A percentile compares a stretch with the other conserved stretches of the same genome.
phyloP scores from a whole-genome alignment of 2,797 vertebrate species.

The Sebastes itinus region DNA sequence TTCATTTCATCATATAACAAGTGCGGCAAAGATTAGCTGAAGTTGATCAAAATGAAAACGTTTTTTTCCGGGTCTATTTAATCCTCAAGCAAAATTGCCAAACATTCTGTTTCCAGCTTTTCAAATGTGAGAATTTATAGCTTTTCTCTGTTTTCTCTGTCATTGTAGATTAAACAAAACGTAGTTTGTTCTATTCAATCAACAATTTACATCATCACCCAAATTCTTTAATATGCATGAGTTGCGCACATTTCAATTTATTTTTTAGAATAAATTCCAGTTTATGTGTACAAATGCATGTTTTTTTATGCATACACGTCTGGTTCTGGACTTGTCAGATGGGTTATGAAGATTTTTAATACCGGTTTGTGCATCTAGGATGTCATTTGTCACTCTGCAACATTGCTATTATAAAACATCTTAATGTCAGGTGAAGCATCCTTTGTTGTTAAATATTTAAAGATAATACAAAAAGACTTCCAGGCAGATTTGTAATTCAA shows the following conservation, averaged over 20 bases:
- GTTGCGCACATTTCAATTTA: neutral
- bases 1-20: too few relatives aligned
- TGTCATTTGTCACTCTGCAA: neutral
- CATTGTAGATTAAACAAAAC: neutral
- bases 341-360: neutral
- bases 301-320: neutral
- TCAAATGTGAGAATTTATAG: neutral
- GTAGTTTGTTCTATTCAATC: neutral
- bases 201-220: neutral
- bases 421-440: conserved; percentile 18
- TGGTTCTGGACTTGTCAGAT: neutral
- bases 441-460: conserved; percentile 59
- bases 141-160: neutral
- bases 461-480: conserved; percentile 49
- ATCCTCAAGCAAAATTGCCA: neutral
- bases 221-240: neutral
- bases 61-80: too few relatives aligned
- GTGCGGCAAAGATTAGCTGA: too few relatives aligned
- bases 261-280: neutral
- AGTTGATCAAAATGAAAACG: too few relatives aligned
- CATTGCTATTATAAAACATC: conserved; percentile 10
- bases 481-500: conserved; percentile 70
- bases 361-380: neutral
- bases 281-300: neutral
- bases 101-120: neutral